A percentile compares a stretch with the other conserved stretches of the same genome.
These are phyloP conservation scores for Apamea sordens DNA, from an alignment of 2,888 invertebrate genomes.

Conservation along the genomic window DNA sequence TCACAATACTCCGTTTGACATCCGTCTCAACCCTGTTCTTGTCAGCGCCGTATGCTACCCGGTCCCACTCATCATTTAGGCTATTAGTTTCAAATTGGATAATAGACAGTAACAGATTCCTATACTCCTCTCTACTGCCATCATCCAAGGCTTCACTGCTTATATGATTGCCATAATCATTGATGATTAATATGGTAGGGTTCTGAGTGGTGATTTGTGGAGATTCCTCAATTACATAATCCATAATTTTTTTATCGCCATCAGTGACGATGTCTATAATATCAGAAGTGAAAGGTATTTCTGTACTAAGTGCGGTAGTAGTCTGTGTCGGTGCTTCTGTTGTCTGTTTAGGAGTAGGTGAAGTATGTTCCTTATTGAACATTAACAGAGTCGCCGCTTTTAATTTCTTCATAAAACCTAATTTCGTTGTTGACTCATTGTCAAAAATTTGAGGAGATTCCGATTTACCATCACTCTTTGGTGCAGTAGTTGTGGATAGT, in stretches of 20 bases:
- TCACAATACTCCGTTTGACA: slow-evolving; percentile 28
- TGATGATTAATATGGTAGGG: slow-evolving; percentile 70
- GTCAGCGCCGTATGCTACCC: slow-evolving; percentile 40
- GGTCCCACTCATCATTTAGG: slow-evolving; percentile 66
- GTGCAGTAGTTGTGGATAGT: not conserved
- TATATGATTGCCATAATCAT: slow-evolving; percentile 58
- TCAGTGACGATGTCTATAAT: not conserved
- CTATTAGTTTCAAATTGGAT: slow-evolving; percentile 73
- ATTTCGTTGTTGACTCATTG: not conserved
- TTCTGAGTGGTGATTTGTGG: slow-evolving; percentile 45
- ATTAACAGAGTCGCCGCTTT: slow-evolving; percentile 33
- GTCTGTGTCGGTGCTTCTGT: not conserved
- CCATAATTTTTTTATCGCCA: not conserved
- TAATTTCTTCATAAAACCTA: slow-evolving; percentile 21
- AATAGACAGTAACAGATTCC: slow-evolving; percentile 71
- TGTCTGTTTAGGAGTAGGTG: not conserved
- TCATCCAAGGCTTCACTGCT: slow-evolving; percentile 15
- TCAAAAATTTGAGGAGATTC: not conserved
- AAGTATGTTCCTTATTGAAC: not conserved
- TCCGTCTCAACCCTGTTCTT: not conserved
- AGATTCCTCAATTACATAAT: slow-evolving; percentile 2
- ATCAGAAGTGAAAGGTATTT: not conserved
- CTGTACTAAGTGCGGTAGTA: not conserved
- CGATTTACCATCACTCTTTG: not conserved
- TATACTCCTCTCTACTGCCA: slow-evolving; percentile 46